Conservation (phyloP, 1,140 invertebrate genomes). For the Stegodyphus dumicola region DNA sequence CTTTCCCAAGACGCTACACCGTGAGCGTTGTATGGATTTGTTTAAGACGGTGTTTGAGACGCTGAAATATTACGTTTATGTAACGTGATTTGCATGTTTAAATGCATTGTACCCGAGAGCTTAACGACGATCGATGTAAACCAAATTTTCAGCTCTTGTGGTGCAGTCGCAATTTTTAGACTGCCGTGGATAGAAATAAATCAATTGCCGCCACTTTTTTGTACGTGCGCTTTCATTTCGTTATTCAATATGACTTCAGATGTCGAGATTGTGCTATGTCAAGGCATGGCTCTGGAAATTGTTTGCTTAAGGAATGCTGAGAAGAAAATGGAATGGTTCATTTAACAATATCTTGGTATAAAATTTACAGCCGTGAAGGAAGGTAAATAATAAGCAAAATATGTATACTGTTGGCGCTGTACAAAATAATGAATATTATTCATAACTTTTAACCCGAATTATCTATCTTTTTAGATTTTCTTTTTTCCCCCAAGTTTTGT, state of each 20-base stretch:
- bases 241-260: constrained; percentile 25
- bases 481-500: no score
- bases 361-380: no score
- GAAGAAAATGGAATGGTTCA: no score
- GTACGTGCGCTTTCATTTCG: background rate
- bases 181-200: constrained; percentile 36
- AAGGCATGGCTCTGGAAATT: no score
- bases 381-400: no score
- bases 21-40: constrained; percentile 32
- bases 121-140: constrained; percentile 49
- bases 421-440: no score
- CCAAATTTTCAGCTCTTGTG: constrained; percentile 35
- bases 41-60: constrained; percentile 43
- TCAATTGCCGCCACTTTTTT: constrained; percentile 35
- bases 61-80: constrained; percentile 55
- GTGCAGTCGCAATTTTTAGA: constrained; percentile 26
- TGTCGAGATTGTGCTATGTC: no score
- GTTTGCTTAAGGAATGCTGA: no score
- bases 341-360: no score
- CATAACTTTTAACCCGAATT: no score
- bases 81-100: constrained; percentile 55
- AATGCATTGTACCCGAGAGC: constrained; percentile 47
- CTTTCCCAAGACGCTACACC: background rate
- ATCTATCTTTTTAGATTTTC: no score
- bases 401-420: no score